Base-by-base conservation (phyloP, 2,888 invertebrate genomes). In the Pomacea canaliculata region DNA sequence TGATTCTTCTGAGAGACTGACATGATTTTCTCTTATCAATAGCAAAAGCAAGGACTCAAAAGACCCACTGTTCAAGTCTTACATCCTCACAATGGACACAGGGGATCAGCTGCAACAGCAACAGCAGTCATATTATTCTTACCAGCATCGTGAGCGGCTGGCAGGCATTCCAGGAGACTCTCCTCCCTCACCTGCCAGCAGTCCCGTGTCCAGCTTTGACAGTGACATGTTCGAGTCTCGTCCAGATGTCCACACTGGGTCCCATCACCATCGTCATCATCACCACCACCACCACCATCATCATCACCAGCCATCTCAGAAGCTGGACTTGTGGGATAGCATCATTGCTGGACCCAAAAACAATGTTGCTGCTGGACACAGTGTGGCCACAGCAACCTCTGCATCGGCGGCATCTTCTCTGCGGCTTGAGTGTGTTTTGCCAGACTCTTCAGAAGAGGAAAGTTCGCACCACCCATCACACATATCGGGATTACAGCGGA, bases 21-120 rank as follows among this genome's bases (percentile, higher is more conserved):
- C 37, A 60, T 7, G 7, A 4, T 18, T 7, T 60, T 63, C 8
- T 63, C 1, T 27, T 19, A 16, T 63, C 62, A 23, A 19, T 69
- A 74, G 74, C 59, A 74, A 74, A 51, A 74, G 62, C 69, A 83
- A 81, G 70, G 86, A 82, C 71, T 80, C 82, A 13, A 81, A 81
- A 18, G 85, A 84, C 68, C 83, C 84, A 37, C 81, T 82, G 77
- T 86, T 84, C 78, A 87, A 86, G 71, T 84, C 87, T n/a, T 89
- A 88, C 78, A 86, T 89, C 83, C 86, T 89, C 23, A 85, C 85
- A 19, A 82, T 87, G 74, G 85, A 83, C 60, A 82, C 84, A 8
- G 80, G 80, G 59, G 84, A 83, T 63, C 78, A 75, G 37, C 37
- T 37, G 37, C 76, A 74, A 7, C 72, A 72, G 59, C 66, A 74